phyloP scores from a whole-genome alignment of 2,888 invertebrate species.

The Netelia virgata region DNA sequence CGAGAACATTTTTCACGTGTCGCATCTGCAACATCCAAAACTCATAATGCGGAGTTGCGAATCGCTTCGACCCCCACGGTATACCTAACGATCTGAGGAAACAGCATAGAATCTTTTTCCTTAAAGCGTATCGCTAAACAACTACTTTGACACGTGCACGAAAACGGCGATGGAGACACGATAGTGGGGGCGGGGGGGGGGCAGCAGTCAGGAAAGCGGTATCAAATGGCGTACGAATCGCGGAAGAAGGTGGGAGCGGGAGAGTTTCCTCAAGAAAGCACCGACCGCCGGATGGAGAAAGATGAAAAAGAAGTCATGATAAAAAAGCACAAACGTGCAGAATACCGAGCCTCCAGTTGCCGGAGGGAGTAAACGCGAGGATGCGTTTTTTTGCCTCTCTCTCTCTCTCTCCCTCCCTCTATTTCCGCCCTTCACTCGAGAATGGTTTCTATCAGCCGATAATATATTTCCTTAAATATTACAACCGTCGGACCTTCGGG shows the following conservation, averaged over 20 bases:
- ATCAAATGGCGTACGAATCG: slow-evolving; percentile 46
- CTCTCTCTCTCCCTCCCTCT: slow-evolving; percentile 24
- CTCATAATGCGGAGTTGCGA: slow-evolving; percentile 27
- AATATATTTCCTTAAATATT: slow-evolving; percentile 77
- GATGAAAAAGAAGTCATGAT: not conserved
- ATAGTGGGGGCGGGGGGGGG: slow-evolving; percentile 22
- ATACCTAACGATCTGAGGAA: not conserved
- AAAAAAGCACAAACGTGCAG: slow-evolving; percentile 56
- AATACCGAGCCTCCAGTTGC: slow-evolving; percentile 62
- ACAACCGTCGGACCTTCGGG: slow-evolving; percentile 62
- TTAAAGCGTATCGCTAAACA: slow-evolving; percentile 20
- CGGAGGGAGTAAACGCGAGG: slow-evolving; percentile 55
- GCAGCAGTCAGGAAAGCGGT: slow-evolving; percentile 15
- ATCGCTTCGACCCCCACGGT: slow-evolving; percentile 9
- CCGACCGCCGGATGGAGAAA: slow-evolving; percentile 1
- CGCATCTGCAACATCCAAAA: slow-evolving; percentile 5
- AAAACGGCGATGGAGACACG: slow-evolving; percentile 39
- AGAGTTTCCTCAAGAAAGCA: slow-evolving; percentile 9
- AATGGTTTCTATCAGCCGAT: slow-evolving; percentile 74
- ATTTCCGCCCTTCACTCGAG: slow-evolving; percentile 54
- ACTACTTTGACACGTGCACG: slow-evolving; percentile 46
- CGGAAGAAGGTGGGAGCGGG: slow-evolving; percentile 36
- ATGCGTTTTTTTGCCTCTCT: slow-evolving; percentile 51
- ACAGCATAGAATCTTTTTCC: slow-evolving; percentile 1
- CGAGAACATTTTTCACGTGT: slow-evolving; percentile 22